These are phyloP conservation scores for Grammomys surdaster DNA, from an alignment of 2,113 vertebrate genomes.

Conservation along the genomic window DNA sequence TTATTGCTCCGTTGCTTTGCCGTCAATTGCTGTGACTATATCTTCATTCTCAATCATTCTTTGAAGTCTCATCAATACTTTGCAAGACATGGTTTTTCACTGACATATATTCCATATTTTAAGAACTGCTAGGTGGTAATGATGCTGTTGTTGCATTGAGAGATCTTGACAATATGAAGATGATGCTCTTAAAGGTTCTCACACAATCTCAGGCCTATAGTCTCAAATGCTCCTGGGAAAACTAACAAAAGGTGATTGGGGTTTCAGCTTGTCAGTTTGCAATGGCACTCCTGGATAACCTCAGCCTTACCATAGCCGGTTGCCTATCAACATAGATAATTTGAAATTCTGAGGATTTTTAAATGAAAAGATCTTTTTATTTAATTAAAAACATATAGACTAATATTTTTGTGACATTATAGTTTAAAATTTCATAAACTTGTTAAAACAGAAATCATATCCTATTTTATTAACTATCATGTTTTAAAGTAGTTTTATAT, in stretches of 20 bases:
- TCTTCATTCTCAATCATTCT: neutral
- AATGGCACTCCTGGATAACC: neutral
- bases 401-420: neutral
- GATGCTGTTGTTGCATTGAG: neutral
- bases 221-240: neutral
- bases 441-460: neutral
- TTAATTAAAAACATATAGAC: neutral
- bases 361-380: neutral
- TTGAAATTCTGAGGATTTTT: neutral
- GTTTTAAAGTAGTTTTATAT: neutral
- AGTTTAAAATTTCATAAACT: neutral
- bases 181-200: neutral
- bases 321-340: no score
- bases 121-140: neutral
- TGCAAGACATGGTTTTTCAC: neutral
- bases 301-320: accelerated
- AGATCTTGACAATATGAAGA: neutral
- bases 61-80: neutral
- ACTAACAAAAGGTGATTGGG: neutral
- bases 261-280: neutral
- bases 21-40: neutral
- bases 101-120: neutral
- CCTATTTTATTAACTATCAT: neutral
- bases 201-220: neutral
- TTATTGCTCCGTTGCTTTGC: neutral